Percentiles rank a stretch among this genome's conserved stretches.
Conservation (phyloP, 1,140 invertebrate species). For the Bombus waltoni region DNA sequence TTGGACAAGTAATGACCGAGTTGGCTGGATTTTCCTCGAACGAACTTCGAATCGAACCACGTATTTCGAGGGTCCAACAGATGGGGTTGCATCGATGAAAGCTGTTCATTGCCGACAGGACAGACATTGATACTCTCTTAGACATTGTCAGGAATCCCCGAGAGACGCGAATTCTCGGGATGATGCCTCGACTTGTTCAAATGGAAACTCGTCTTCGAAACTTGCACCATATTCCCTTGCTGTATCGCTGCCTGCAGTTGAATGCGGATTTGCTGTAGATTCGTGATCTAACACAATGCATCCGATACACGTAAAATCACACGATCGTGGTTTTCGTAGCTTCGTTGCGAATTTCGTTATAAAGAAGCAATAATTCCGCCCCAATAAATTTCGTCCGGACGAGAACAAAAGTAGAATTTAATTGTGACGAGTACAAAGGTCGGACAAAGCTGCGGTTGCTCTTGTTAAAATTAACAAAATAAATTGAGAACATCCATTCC, state of each 20-base stretch:
- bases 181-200: constrained; percentile 29
- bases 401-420: not conserved
- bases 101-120: constrained; percentile 17
- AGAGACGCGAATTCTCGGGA: constrained; percentile 20
- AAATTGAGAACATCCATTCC: not conserved
- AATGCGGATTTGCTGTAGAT: constrained; percentile 10
- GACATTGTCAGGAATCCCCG: constrained; percentile 21
- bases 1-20: not conserved
- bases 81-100: not conserved
- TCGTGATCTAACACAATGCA: not conserved
- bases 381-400: not conserved
- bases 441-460: no score
- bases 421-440: not conserved
- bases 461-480: not conserved
- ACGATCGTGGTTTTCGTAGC: not conserved
- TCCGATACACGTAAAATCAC: not conserved
- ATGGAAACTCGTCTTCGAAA: constrained; percentile 39
- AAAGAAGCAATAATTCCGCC: not conserved
- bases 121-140: constrained; percentile 37
- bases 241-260: not conserved
- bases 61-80: not conserved
- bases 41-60: not conserved
- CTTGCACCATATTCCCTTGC: not conserved
- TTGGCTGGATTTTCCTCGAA: not conserved
- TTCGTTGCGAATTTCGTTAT: not conserved